Conservation (phyloP, 1,140 invertebrate species). For the Saccostrea cuccullata region DNA sequence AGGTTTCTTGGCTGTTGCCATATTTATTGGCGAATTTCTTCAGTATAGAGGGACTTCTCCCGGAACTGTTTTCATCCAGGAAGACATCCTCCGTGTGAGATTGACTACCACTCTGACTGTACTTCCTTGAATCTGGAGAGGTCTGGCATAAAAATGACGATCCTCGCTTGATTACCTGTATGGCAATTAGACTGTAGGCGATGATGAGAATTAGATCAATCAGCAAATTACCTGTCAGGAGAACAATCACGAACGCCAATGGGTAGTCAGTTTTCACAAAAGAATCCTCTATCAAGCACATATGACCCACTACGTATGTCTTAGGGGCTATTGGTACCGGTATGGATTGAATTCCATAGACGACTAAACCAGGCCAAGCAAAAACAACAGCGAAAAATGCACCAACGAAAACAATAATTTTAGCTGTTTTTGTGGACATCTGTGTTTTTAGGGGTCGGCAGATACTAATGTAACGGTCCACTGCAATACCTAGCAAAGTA, state of each 20-base stretch:
- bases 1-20: background rate
- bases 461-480: conserved; percentile 67
- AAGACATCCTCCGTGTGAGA: conserved; percentile 44
- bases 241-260: conserved; percentile 58
- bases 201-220: conserved; percentile 51
- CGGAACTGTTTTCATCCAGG: background rate
- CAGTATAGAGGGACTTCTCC: conserved; percentile 9
- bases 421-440: conserved; percentile 53
- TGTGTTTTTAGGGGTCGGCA: conserved; percentile 60
- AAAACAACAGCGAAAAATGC: conserved; percentile 53
- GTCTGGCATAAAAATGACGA: conserved; percentile 25
- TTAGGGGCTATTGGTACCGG: conserved; percentile 19
- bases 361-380: conserved; percentile 64
- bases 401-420: conserved; percentile 56
- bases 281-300: conserved; percentile 57
- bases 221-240: conserved; percentile 58
- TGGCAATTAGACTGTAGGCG: conserved; percentile 41
- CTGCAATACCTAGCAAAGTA: conserved; percentile 63
- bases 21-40: conserved; percentile 3
- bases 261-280: conserved; percentile 56
- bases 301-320: conserved; percentile 37
- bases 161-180: conserved; percentile 49
- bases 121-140: background rate
- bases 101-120: conserved; percentile 29
- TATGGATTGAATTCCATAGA: conserved; percentile 63